Conservation (phyloP, 2,113 vertebrate species). For the Dromiciops gliroides region DNA sequence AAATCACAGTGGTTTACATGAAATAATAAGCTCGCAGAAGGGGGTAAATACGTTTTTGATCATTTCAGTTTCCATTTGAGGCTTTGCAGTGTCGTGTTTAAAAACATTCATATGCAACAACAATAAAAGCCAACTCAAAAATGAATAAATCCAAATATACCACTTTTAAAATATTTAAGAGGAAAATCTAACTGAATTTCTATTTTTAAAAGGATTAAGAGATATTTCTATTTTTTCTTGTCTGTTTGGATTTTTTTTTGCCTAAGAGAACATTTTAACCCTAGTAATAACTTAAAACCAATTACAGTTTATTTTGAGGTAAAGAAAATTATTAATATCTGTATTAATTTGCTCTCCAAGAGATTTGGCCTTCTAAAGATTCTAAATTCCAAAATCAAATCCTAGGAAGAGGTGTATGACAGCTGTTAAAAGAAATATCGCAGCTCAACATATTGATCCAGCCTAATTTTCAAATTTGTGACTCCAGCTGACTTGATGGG, state of each 20-base stretch:
- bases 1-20: slow-evolving; percentile 88
- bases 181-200: slow-evolving; percentile 36
- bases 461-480: slow-evolving; percentile 24
- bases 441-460: not conserved
- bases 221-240: not conserved
- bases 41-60: slow-evolving; percentile 90
- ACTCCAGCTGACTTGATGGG: slow-evolving; percentile 26
- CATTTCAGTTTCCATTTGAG: slow-evolving; percentile 85
- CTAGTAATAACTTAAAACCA: slow-evolving; percentile 64
- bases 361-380: slow-evolving; percentile 39
- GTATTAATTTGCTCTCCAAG: slow-evolving; percentile 65
- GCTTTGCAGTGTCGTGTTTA: slow-evolving; percentile 79
- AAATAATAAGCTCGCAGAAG: slow-evolving; percentile 90
- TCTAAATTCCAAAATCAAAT: not conserved
- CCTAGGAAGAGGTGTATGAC: not conserved
- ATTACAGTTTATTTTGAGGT: slow-evolving; percentile 67
- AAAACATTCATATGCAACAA: slow-evolving; percentile 70
- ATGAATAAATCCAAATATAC: slow-evolving; percentile 78
- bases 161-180: slow-evolving; percentile 58
- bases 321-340: slow-evolving; percentile 73
- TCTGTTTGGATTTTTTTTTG: not conserved
- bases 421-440: slow-evolving; percentile 29
- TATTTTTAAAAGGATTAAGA: slow-evolving; percentile 50
- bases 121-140: slow-evolving; percentile 76
- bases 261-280: slow-evolving; percentile 41